Percentiles rank a stretch among this genome's conserved stretches.
These are phyloP conservation scores for Carabus problematicus DNA, from an alignment of 2,888 invertebrate genomes.

Conservation along the genomic window DNA sequence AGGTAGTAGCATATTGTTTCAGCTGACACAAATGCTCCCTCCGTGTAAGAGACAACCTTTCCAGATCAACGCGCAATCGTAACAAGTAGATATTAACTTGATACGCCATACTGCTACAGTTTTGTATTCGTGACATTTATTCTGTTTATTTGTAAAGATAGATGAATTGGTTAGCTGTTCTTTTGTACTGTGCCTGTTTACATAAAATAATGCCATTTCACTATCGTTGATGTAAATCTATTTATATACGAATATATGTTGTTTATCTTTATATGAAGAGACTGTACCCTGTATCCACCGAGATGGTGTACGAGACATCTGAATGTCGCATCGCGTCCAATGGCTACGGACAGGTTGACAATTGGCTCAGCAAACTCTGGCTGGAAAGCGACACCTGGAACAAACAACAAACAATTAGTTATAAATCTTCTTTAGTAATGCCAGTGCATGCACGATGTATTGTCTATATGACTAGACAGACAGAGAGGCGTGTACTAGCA, in stretches of 20 bases:
- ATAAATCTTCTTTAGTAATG: too few relatives aligned
- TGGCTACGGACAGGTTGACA: conserved; percentile 81
- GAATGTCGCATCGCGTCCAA: conserved; percentile 87
- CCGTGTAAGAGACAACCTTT: background rate
- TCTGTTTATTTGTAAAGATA: background rate
- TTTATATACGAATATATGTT: too few relatives aligned
- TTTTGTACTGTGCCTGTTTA: too few relatives aligned
- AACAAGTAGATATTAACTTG: too few relatives aligned
- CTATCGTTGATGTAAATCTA: too few relatives aligned
- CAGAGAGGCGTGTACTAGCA: too few relatives aligned
- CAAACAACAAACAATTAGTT: conserved; percentile 45
- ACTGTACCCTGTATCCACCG: conserved; percentile 82
- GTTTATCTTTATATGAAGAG: too few relatives aligned
- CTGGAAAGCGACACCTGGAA: conserved; percentile 76
- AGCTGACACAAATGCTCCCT: background rate
- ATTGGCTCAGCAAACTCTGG: conserved; percentile 87
- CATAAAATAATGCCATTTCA: too few relatives aligned
- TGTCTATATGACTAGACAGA: too few relatives aligned
- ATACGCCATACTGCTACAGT: too few relatives aligned
- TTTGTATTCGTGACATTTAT: background rate
- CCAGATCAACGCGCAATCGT: background rate
- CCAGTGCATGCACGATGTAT: too few relatives aligned
- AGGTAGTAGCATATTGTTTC: conserved; percentile 12
- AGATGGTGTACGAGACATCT: conserved; percentile 86
- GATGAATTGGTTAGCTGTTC: background rate